Conservation (phyloP, 2,113 vertebrate genomes). For the Channa argus region DNA sequence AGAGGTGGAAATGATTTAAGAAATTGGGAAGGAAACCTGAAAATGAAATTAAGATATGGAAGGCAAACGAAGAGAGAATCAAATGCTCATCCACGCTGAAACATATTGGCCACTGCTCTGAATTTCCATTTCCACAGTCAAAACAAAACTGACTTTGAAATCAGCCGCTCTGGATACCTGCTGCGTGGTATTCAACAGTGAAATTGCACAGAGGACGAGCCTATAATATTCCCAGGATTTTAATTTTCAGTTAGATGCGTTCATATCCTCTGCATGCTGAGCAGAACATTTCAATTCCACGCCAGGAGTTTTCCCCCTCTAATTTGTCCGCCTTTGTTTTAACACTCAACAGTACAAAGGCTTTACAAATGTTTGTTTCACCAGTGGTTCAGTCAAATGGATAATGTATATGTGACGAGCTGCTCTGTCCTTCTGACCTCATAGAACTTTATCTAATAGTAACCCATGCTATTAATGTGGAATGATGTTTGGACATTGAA, state of each 20-base stretch:
- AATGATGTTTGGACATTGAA: no score
- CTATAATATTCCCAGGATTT: slow-evolving; percentile 37
- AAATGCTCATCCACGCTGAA: not conserved
- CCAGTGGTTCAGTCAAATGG: no score
- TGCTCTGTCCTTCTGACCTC: no score
- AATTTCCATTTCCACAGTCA: slow-evolving; percentile 21
- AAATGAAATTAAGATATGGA: not conserved
- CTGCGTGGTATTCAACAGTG: slow-evolving; percentile 53
- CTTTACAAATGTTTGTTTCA: not conserved
- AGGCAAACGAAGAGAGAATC: not conserved
- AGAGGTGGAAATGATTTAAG: not conserved
- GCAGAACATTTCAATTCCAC: slow-evolving; percentile 38
- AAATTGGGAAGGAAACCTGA: no score
- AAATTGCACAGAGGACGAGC: slow-evolving; percentile 50
- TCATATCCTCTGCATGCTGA: slow-evolving; percentile 2
- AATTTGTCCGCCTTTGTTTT: slow-evolving; percentile 36
- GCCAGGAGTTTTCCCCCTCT: not conserved
- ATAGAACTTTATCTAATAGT: no score
- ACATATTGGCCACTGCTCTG: slow-evolving; percentile 2
- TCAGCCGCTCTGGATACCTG: slow-evolving; percentile 26
- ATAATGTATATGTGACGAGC: no score
- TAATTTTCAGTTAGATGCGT: slow-evolving; percentile 15
- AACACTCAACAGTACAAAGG: not conserved
- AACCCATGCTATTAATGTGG: no score
- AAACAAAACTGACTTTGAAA: slow-evolving; percentile 29